phyloP scores from a whole-genome alignment of 2,888 invertebrate species.

The Trachelus iudaicus region DNA sequence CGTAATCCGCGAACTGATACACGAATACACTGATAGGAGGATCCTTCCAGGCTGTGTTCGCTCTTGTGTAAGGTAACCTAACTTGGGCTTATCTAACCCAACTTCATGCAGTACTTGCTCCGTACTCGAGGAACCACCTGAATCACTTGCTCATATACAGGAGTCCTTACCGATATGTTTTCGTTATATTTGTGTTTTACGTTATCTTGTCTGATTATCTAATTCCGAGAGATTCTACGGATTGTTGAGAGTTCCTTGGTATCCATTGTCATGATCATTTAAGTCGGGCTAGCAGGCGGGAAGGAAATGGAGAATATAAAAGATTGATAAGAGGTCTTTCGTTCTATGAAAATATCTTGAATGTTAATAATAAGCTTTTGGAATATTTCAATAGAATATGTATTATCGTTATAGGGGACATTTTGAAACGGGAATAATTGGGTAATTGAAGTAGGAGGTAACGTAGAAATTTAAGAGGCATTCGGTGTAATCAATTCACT shows the following conservation, averaged over 20 bases:
- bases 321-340: not conserved
- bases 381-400: not conserved
- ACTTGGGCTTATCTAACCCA: not conserved
- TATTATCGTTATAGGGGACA: not conserved
- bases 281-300: too few relatives aligned
- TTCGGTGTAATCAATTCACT: not conserved
- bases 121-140: not conserved
- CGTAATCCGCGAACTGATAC: conserved; percentile 3
- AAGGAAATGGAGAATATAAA: too few relatives aligned
- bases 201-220: not conserved
- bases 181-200: not conserved
- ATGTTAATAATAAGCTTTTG: too few relatives aligned
- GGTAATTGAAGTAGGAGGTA: not conserved
- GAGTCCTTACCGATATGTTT: not conserved
- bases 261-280: too few relatives aligned
- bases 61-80: not conserved
- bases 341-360: too few relatives aligned
- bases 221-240: not conserved
- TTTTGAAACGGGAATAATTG: not conserved
- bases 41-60: not conserved
- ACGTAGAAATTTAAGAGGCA: not conserved
- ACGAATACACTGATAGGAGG: not conserved
- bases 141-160: not conserved
- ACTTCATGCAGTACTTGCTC: not conserved
- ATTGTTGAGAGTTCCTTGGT: not conserved